Evolutionary conservation across 1,140 invertebrate genomes (phyloP), one percentile per base, ranked within the genome.

Genomic region (Akabosia matsudoensis): DNA sequence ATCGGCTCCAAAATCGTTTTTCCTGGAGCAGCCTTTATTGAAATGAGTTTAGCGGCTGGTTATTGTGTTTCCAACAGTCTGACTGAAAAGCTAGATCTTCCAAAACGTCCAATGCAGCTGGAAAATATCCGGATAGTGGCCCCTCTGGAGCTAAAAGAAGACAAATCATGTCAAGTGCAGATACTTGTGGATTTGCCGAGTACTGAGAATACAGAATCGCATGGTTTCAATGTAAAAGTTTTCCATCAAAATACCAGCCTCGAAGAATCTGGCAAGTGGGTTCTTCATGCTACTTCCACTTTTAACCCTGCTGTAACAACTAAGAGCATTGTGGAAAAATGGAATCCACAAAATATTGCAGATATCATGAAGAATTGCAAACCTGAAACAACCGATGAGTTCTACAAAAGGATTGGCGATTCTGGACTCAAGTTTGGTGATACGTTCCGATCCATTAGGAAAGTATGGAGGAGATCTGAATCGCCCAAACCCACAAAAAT

Each of bases 41-140:
- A 72, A 45, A 72, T 72, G 30, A 37, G 33, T 37, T 28, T 72
- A 2, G 33, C 10, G 1, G 70, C 70, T n/a, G 70, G 70, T 13
- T 22, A 45, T 28, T 28, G 24, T 7, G 61, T 22, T 67, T 24
- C 61, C 3, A 28, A 7, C 10, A 30, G 70, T 1, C 3, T 72
- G 13, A 72, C 33, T 2, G 26, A 45, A 7, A 31, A 7, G 1
- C 16, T 72, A 13, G 34, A 7, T 2, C n/a, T 72, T 22, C 70
- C 70, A 4, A 34, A 34, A 7, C 2, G 70, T 26, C 3, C 33
- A 1, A 13, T 72, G n/a, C 3, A 4, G 7, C 2, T 72, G 13
- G 4, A 72, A 45, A 37, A 72, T 24, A 18, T 72, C 4, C 2
- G 14, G 26, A 72, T 72, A 4, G 70, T 7, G 3, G 33, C 70